These are phyloP conservation scores for Chrysomela aeneicollis DNA, from an alignment of 2,888 invertebrate species.

Conservation along the genomic window DNA sequence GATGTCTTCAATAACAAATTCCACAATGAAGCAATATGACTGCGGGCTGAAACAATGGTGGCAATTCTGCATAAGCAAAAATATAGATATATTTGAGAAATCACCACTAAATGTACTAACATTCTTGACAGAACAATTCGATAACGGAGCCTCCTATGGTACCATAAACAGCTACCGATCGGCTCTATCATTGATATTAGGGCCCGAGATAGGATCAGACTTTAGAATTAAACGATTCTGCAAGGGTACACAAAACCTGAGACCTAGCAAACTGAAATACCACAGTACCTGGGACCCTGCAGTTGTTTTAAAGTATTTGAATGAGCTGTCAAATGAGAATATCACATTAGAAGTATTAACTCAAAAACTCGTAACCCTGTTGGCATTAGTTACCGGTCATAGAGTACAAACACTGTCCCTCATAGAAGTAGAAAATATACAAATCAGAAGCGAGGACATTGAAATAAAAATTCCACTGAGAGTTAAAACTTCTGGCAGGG, in stretches of 20 bases:
- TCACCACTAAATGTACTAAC: background rate
- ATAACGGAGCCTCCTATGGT: slow-evolving; percentile 8
- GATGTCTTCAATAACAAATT: background rate
- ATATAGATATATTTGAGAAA: background rate
- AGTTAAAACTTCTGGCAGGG: no score
- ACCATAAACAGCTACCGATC: slow-evolving; percentile 11
- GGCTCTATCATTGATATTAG: slow-evolving; percentile 9
- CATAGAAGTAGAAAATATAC: no score
- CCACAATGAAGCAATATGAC: background rate
- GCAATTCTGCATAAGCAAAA: background rate
- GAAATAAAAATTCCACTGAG: no score
- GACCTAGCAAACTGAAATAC: slow-evolving; percentile 20
- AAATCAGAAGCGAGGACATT: no score
- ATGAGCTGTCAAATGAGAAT: background rate
- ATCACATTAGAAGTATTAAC: no score
- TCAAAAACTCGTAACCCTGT: no score
- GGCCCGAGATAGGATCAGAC: background rate
- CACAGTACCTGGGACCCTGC: slow-evolving; percentile 19
- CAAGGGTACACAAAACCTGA: slow-evolving; percentile 18
- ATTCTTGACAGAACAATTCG: background rate
- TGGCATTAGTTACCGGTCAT: no score
- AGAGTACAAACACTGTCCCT: no score
- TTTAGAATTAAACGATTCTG: slow-evolving; percentile 2
- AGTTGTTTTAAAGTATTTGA: slow-evolving; percentile 8
- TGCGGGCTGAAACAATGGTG: slow-evolving; percentile 1